Evolutionary conservation across 2,888 invertebrate species (phyloP).

Genomic region (Nomada hirtipes): DNA sequence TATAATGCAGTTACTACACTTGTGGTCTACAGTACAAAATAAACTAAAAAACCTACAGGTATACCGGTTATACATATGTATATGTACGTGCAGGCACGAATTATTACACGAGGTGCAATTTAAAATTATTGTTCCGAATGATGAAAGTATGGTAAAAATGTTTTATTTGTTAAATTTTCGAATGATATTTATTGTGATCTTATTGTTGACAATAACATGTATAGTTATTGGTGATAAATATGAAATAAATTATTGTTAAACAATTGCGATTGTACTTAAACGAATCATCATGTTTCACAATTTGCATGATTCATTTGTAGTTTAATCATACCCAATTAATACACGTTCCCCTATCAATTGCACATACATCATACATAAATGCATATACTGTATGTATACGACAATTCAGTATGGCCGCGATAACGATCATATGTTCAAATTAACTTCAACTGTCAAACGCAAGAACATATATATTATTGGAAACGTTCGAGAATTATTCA

Average conservation of each 20-base stretch:
- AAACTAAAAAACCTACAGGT: constrained; percentile 8
- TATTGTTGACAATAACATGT: constrained; percentile 35
- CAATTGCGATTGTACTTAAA: background rate
- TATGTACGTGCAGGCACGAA: background rate
- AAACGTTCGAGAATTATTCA: constrained; percentile 16
- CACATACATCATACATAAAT: background rate
- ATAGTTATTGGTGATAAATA: constrained; percentile 54
- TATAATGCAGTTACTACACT: constrained; percentile 17
- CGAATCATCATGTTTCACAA: background rate
- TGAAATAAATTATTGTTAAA: constrained; percentile 36
- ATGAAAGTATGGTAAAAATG: constrained; percentile 42
- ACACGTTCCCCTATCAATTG: background rate
- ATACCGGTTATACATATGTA: background rate
- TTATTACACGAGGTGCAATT: constrained; percentile 16
- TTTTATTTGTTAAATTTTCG: constrained; percentile 36
- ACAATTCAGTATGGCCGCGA: constrained; percentile 34
- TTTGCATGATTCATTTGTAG: background rate
- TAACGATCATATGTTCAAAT: constrained; percentile 23
- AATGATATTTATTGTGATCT: constrained; percentile 32
- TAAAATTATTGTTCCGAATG: constrained; percentile 22
- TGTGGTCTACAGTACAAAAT: constrained; percentile 56
- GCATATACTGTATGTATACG: constrained; percentile 8
- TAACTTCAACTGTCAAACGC: constrained; percentile 32
- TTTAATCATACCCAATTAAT: background rate
- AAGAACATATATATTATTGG: constrained; percentile 9